phyloP scores from a whole-genome alignment of 2,113 vertebrate species.

The Datnioides undecimradiatus region DNA sequence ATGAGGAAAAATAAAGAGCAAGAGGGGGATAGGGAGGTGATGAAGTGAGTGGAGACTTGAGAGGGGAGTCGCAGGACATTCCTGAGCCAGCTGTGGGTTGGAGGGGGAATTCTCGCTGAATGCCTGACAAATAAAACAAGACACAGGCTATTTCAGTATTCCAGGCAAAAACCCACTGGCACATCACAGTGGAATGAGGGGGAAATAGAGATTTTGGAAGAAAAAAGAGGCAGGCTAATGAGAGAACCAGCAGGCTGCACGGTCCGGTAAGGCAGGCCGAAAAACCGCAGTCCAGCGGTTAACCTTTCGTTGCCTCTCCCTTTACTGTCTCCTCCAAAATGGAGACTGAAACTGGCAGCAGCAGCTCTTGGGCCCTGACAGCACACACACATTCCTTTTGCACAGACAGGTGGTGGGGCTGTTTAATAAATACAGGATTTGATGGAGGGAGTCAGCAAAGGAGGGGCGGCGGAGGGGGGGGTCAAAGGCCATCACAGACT shows the following conservation, averaged over 20 bases:
- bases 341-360: conserved; percentile 54
- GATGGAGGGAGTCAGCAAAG: conserved; percentile 48
- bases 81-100: conserved; percentile 85
- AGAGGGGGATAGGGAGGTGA: conserved; percentile 66
- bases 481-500: conserved; percentile 69
- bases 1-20: conserved; percentile 51
- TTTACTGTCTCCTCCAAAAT: conserved; percentile 58
- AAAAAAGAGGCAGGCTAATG: conserved; percentile 73
- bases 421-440: conserved; percentile 80
- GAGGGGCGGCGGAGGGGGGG: conserved; percentile 32
- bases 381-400: conserved; percentile 62
- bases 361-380: conserved; percentile 23
- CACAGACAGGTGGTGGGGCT: conserved; percentile 75
- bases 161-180: conserved; percentile 60
- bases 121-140: conserved; percentile 81
- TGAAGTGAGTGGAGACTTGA: conserved; percentile 74
- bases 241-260: conserved; percentile 71
- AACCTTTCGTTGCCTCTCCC: conserved; percentile 70
- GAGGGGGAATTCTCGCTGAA: conserved; percentile 83
- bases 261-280: conserved; percentile 55
- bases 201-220: conserved; percentile 60
- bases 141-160: conserved; percentile 76
- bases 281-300: conserved; percentile 77
- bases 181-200: conserved; percentile 65
- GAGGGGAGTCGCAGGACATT: conserved; percentile 78